A percentile compares a stretch with the other conserved stretches of the same genome.
Evolutionary conservation across 2,113 vertebrate genomes (phyloP).

Genomic region (Scortum barcoo): DNA sequence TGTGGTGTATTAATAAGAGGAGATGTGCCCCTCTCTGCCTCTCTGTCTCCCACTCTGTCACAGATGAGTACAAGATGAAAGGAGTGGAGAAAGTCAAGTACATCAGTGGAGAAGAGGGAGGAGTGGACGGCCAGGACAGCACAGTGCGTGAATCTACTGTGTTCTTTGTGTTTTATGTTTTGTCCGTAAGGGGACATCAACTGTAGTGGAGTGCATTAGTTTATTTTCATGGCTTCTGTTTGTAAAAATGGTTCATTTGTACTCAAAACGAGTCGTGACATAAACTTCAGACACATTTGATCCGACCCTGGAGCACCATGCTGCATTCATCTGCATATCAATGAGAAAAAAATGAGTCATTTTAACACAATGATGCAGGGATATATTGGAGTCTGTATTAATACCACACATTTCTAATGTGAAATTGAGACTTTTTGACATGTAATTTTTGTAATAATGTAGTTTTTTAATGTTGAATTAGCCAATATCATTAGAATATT

Average conservation of each 20-base stretch:
- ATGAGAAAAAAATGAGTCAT: not conserved
- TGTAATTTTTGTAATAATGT: not conserved
- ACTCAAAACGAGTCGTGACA: not conserved
- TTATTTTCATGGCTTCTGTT: not conserved
- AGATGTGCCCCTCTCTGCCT: slow-evolving; percentile 46
- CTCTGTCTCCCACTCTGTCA: slow-evolving; percentile 52
- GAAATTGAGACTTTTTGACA: not conserved
- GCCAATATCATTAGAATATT: not conserved
- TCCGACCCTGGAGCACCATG: not conserved
- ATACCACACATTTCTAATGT: not conserved
- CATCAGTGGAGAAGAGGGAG: slow-evolving; percentile 81
- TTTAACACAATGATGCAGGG: not conserved
- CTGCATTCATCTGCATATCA: slow-evolving; percentile 16
- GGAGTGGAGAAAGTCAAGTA: slow-evolving; percentile 92
- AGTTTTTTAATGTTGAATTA: not conserved
- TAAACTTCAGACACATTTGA: not conserved
- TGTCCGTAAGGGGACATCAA: not conserved
- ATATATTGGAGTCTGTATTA: not conserved
- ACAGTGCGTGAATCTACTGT: slow-evolving; percentile 68
- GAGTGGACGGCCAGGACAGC: slow-evolving; percentile 82
- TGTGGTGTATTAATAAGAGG: slow-evolving; percentile 41
- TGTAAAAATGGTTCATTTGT: not conserved
- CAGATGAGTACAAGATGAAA: slow-evolving; percentile 98
- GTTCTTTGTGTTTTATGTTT: not conserved
- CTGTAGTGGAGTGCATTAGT: too few relatives aligned